Base-by-base conservation (phyloP, 2,797 vertebrate genomes). In the Darevskia nairensis region DNA sequence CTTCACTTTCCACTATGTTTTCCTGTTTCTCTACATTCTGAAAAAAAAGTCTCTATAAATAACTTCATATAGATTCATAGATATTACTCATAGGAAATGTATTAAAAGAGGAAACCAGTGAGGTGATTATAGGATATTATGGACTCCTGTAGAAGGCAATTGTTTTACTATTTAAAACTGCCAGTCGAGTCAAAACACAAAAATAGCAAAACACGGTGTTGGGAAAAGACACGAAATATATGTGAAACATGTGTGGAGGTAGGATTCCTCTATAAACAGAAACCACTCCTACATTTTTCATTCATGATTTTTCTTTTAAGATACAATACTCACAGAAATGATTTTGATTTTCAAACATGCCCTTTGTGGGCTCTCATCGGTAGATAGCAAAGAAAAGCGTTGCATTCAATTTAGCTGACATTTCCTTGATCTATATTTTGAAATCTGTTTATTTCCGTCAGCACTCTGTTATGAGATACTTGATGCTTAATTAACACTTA, bases 291-390 rank as follows among this genome's bases (percentile, higher is more conserved):
- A 79, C 0, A 39, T 17, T 23, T 69, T 86, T 71, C 0, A 6
- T 44, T 75, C 89, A 41, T 59, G 27, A 0, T 7, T 79, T 80
- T 29, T 80, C 32, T 35, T 80, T 80, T 59, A 59, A 64, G 44
- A 81, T 15, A 83, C 39, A 0, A 50, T 66, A 8, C 44, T 27
- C 6, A 80, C 15, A 80, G 86, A 82, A 39, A 0, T 5, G 6
- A 64, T 66, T 74, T 0, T 1, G 1, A 82, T 86, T 92, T 92
- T 88, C 44, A 89, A 92, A 89, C 32, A 79, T 55, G n/a, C 0
- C 84, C 35, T 23, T 44, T 2, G 2, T 61, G 83, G 55, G n/a
- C 19, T 39, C 32, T 29, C 9, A 84, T 32, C 17, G 84, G 23
- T 3, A 89, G 66, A 55, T 71, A 91, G 27, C 32, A 91, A 82